Base-by-base conservation (phyloP, 2,797 vertebrate genomes). In the Petrocephalus sullivani region DNA sequence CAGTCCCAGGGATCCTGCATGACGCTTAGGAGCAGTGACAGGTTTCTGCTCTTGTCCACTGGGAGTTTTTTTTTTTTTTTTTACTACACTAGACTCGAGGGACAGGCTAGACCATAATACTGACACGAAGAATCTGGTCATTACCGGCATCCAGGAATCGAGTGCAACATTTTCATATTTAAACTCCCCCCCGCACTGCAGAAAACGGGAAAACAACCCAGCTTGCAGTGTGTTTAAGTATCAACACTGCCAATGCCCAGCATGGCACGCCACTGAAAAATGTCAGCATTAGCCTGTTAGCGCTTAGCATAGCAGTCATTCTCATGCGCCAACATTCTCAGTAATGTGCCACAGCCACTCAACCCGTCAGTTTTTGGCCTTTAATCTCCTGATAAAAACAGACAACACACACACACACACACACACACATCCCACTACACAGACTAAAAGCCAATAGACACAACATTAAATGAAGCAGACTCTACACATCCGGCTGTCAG, bases 251-350 rank as follows among this genome's bases (percentile, higher is more conserved):
- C 81, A 83, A 12, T 57, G 28, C 5, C 64, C 7, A 14, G 85
- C 88, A 89, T 84, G 53, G 64, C 46, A 23, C 58, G 21, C 6
- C 85, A 81, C 51, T 54, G 21, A 81, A 75, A 89, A 75, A 86
- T 85, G 90, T 87, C 21, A 87, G 16, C 86, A 81, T 89, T 89
- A 71, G 41, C 64, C 33, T 87, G 90, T 92, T 91, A 92, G 90
- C 86, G 86, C 86, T 82, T 78, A 88, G 89, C 89, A 87, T 86
- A 88, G 78, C 88, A 89, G 90, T 92, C 90, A 91, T 91, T 91
- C 89, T 88, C 89, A 92, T 57, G 46, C 89, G 89, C 90, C 91
- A 91, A 89, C 90, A 92, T 89, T 90, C 89, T 67, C 86, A 87
- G 83, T 82, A 60, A 87, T 86, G 57, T 86, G 90, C 90, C 86